These are phyloP conservation scores for Sander vitreus DNA, from an alignment of 2,113 vertebrate genomes.

Conservation along the genomic window DNA sequence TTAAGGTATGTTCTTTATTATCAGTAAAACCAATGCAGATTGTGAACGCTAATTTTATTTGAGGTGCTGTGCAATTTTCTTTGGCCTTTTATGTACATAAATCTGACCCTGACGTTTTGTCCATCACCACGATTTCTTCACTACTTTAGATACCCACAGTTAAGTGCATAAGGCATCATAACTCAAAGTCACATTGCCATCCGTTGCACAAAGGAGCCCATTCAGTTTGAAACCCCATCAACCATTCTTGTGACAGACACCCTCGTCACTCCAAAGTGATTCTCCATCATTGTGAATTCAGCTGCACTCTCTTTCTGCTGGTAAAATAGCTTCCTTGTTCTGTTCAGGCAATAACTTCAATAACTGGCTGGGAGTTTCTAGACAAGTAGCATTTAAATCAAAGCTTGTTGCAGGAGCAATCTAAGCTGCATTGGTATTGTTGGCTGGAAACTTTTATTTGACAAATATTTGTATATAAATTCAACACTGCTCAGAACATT, in stretches of 20 bases:
- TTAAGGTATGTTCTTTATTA: not conserved
- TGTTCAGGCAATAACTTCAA: constrained; percentile 61
- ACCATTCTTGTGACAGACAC: constrained; percentile 54
- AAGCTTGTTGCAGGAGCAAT: constrained; percentile 52
- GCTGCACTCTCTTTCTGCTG: constrained; percentile 51
- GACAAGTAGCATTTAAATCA: constrained; percentile 68
- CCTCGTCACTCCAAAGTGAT: constrained; percentile 60
- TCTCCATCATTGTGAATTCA: constrained; percentile 66
- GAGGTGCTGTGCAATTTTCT: not conserved
- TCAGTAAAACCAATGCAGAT: not conserved
- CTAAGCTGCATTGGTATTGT: constrained; percentile 33
- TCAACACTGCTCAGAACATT: constrained; percentile 15
- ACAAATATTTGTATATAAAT: constrained; percentile 50
- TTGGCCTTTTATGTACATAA: constrained; percentile 24
- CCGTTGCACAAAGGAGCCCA: constrained; percentile 57
- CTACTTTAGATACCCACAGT: constrained; percentile 43
- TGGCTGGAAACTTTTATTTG: constrained; percentile 54
- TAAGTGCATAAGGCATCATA: constrained; percentile 51
- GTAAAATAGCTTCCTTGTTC: constrained; percentile 68
- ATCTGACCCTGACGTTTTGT: constrained; percentile 42
- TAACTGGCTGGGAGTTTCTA: constrained; percentile 16
- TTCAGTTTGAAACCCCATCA: constrained; percentile 66
- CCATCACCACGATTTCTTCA: constrained; percentile 35
- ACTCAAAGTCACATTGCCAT: constrained; percentile 70
- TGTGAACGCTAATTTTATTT: constrained; percentile 16